These are phyloP conservation scores for Gerris lacustris DNA, from an alignment of 2,888 invertebrate genomes.

Conservation along the genomic window DNA sequence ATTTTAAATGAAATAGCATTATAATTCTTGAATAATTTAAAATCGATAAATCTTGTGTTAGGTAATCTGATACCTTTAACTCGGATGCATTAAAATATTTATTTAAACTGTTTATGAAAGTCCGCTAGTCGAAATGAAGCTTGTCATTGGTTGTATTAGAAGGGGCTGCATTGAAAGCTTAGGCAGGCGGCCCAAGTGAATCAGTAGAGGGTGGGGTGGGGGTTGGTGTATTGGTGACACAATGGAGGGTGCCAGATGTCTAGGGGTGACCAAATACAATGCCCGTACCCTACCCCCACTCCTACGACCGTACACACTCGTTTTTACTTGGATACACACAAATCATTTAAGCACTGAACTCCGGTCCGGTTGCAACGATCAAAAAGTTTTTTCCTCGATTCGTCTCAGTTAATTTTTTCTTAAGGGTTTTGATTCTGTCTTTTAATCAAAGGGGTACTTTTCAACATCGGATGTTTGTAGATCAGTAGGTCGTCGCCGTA, in stretches of 20 bases:
- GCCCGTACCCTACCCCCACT: not conserved
- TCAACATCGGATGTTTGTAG: too few relatives aligned
- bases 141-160: constrained; percentile 24
- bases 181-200: not conserved
- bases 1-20: too few relatives aligned
- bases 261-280: constrained; percentile 1
- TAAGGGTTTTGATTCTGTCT: too few relatives aligned
- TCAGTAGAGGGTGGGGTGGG: not conserved
- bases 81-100: too few relatives aligned
- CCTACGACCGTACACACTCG: not conserved
- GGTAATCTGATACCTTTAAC: too few relatives aligned
- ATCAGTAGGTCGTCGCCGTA: too few relatives aligned
- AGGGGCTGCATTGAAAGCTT: too few relatives aligned
- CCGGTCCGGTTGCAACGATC: not conserved
- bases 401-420: not conserved
- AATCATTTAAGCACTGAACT: constrained; percentile 1
- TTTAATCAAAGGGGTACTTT: too few relatives aligned
- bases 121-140: constrained; percentile 22
- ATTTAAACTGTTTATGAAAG: too few relatives aligned
- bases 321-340: not conserved
- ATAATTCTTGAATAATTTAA: too few relatives aligned
- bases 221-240: not conserved
- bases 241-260: constrained; percentile 5
- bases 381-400: not conserved
- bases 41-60: too few relatives aligned